A percentile compares a stretch with the other conserved stretches of the same genome.
Evolutionary conservation across 2,888 invertebrate species (phyloP).

Genomic region (Urechis unicinctus): DNA sequence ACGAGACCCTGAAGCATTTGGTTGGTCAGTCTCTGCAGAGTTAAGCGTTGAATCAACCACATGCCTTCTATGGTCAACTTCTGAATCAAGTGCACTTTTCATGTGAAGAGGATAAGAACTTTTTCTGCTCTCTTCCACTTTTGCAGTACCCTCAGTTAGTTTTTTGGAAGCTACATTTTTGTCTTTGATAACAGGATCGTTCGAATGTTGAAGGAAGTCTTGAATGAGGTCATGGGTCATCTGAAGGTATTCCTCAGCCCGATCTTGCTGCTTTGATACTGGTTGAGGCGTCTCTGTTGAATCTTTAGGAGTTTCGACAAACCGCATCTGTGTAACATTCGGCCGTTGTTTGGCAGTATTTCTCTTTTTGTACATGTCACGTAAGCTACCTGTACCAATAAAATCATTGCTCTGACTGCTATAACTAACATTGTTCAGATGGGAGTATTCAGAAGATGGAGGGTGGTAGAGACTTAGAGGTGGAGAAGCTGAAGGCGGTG

Average conservation of each 20-base stretch:
- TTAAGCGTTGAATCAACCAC: no score
- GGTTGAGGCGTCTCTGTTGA: neutral
- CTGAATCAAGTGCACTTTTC: no score
- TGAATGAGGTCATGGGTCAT: neutral
- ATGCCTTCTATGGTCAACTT: no score
- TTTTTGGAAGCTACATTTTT: no score
- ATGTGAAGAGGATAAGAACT: no score
- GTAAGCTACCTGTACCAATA: neutral
- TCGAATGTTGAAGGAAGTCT: neutral
- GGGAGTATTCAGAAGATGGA: neutral
- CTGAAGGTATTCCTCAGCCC: neutral
- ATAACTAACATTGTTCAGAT: neutral
- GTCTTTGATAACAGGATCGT: no score
- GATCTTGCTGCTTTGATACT: neutral
- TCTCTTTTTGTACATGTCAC: neutral
- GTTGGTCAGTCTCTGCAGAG: no score
- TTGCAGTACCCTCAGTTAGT: no score
- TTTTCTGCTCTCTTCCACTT: no score
- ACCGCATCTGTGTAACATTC: no score
- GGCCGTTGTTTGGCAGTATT: neutral
- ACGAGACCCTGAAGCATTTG: no score
- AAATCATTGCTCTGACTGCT: neutral
- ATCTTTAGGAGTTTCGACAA: neutral
- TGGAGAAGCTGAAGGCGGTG: neutral
- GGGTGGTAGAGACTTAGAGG: neutral